These are phyloP conservation scores for Dermatemys mawii DNA, from an alignment of 2,113 vertebrate genomes.

Conservation along the genomic window DNA sequence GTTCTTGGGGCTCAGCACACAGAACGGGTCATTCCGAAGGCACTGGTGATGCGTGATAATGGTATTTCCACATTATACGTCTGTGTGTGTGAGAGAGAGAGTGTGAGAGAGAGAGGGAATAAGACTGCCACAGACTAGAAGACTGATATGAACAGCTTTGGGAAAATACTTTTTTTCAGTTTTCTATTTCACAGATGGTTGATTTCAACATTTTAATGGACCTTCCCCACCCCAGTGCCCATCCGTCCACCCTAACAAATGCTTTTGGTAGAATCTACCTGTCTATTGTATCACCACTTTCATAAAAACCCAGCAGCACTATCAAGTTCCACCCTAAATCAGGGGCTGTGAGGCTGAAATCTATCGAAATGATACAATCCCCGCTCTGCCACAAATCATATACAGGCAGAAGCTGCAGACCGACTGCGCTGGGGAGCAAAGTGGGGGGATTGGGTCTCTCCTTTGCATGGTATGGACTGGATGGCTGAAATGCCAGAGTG, in stretches of 20 bases:
- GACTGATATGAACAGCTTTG: constrained; percentile 37
- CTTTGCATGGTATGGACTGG: background rate
- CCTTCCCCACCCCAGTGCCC: constrained; percentile 53
- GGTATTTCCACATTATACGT: background rate
- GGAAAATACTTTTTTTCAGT: constrained; percentile 67
- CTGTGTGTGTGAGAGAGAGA: background rate
- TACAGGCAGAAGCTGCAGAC: constrained; percentile 49
- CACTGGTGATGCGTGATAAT: background rate
- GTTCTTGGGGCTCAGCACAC: background rate
- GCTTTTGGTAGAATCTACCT: constrained; percentile 66
- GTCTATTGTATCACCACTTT: background rate
- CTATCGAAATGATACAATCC: constrained; percentile 32
- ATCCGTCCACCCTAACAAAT: constrained; percentile 69
- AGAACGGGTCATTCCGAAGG: background rate
- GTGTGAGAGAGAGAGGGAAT: background rate
- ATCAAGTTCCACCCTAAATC: constrained; percentile 52
- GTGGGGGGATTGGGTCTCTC: background rate
- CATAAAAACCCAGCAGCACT: constrained; percentile 15
- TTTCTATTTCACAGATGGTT: constrained; percentile 77
- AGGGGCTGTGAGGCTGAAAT: constrained; percentile 1
- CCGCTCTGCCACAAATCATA: constrained; percentile 29
- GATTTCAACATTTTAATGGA: constrained; percentile 70
- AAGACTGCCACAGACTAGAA: background rate
- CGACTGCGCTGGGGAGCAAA: constrained; percentile 37
- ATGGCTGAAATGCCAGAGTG: background rate